Base-by-base conservation (phyloP, 2,797 vertebrate species). In the Karalla daura region DNA sequence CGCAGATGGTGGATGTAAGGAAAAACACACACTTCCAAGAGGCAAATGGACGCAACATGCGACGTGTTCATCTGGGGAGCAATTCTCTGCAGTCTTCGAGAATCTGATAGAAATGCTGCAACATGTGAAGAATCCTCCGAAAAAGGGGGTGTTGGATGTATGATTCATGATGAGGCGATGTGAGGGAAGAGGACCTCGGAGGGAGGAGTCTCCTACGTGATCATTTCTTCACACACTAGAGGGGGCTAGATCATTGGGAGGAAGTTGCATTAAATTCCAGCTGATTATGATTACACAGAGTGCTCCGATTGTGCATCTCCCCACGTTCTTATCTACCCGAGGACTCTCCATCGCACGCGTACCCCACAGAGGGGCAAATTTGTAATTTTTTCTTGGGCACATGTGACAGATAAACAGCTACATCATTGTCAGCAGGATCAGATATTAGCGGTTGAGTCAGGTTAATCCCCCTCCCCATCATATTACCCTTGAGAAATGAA, bases 191-290 rank as follows among this genome's bases (percentile, higher is more conserved):
- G 24, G 44, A 73, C 58, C 64, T 81, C 6, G 55, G 32, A 73
- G 32, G 21, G 49, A 39, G 27, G 25, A 62, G 53, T 41, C 33
- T 62, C 24, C 15, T 63, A 67, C 58, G 36, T 84, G 73, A 86
- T 86, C 76, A 87, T 84, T 79, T 64, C 63, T 83, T 84, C 60
- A 83, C 81, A 82, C 91, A 90, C 89, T 91, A 92, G 90, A 89
- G 89, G 89, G 91, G 84, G 91, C 89, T 92, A 92, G 81, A 90
- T 89, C 85, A 88, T 86, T 88, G 81, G 37, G 50, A 88, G 85
- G 77, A 80, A 70, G 62, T 60, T 30, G 21, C 30, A 75, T 78
- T 81, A 84, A 80, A 73, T 43, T 53, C 53, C 60, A 63, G 59
- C 45, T 77, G 70, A 80, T 81, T 69, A 60, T 51, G 58, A 74